Evolutionary conservation across 2,113 vertebrate genomes (phyloP), one percentile per base, ranked within the genome.

Genomic region (Nycticorax nycticorax): DNA sequence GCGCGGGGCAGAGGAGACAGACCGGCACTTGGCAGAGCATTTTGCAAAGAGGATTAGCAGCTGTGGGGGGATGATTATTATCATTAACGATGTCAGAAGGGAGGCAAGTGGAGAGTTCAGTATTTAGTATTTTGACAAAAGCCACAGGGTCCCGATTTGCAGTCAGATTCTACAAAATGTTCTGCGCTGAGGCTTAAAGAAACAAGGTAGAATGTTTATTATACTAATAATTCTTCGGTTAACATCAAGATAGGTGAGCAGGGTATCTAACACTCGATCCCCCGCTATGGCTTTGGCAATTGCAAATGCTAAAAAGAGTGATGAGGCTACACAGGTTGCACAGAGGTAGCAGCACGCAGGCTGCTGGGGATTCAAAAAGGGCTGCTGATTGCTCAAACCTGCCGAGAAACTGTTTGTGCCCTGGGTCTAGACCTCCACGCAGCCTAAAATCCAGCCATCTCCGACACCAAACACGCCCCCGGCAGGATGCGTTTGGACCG

Each of bases 21-120:
- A 52, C 39, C 10, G 0, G 84, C 74, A 43, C 78, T 78, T 22
- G 0, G 76, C 88, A 62, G 50, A 97, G 82, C 8, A 0, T 32
- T 85, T 66, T 93, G 93, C 77, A 94, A 92, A 92, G 93, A 95
- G 93, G 90, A 95, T 96, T 93, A 94, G 82, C 41, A 85, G 82
- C 93, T 87, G 91, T 21, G 80, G 35, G 78, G 93, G 89, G 35
- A 60, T 85, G 85, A 96, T 96, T 83, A 92, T 89, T 83, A 89
- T 89, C 94, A 92, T 82, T 96, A 96, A 92, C 33, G 22, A 82
- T 85, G 53, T 85, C 89, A 69, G 89, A 76, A 94, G 71, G 92
- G 67, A 95, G 59, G 92, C 77, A 62, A 92, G 90, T 20, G 1
- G 50, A 82, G 87, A 82, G 57, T 50, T 93, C 76, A 30, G 68